These are phyloP conservation scores for Onchidella celtica DNA, from an alignment of 2,888 invertebrate genomes.

Conservation along the genomic window DNA sequence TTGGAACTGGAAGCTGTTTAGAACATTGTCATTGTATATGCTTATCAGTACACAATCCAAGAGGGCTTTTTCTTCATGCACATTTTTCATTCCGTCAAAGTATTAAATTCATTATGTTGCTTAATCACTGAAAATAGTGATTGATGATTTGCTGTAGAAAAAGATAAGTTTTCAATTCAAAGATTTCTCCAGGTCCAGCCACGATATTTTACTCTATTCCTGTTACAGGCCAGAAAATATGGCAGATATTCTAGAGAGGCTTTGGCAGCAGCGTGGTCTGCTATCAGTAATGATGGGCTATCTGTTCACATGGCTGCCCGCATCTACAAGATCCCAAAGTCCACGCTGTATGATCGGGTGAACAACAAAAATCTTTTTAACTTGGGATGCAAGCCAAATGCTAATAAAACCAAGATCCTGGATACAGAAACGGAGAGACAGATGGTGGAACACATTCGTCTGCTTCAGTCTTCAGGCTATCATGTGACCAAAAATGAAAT, in stretches of 20 bases:
- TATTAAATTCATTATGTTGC: too few relatives aligned
- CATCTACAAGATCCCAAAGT: not conserved
- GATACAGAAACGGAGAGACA: not conserved
- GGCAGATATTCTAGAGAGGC: not conserved
- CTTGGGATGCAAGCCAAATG: slow-evolving; percentile 1
- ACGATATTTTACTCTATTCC: not conserved
- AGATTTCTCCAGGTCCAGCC: too few relatives aligned
- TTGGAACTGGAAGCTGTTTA: too few relatives aligned
- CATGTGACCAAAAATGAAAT: not conserved
- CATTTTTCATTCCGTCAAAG: too few relatives aligned
- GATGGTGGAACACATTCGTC: slow-evolving; percentile 10
- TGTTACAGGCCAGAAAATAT: not conserved
- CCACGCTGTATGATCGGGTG: not conserved
- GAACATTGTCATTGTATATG: too few relatives aligned
- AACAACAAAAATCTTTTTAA: slow-evolving; percentile 1
- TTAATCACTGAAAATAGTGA: too few relatives aligned
- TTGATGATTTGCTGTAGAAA: too few relatives aligned
- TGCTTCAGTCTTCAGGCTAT: not conserved
- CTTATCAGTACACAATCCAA: too few relatives aligned
- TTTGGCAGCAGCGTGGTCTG: not conserved
- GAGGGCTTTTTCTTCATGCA: too few relatives aligned
- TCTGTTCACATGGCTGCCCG: slow-evolving; percentile 3
- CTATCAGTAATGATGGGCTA: not conserved
- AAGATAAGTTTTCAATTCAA: too few relatives aligned
- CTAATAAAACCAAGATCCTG: slow-evolving; percentile 7